A percentile compares a stretch with the other conserved stretches of the same genome.
Conservation (phyloP, 2,113 vertebrate species). For the Rhinopomastus cyanomelas region DNA sequence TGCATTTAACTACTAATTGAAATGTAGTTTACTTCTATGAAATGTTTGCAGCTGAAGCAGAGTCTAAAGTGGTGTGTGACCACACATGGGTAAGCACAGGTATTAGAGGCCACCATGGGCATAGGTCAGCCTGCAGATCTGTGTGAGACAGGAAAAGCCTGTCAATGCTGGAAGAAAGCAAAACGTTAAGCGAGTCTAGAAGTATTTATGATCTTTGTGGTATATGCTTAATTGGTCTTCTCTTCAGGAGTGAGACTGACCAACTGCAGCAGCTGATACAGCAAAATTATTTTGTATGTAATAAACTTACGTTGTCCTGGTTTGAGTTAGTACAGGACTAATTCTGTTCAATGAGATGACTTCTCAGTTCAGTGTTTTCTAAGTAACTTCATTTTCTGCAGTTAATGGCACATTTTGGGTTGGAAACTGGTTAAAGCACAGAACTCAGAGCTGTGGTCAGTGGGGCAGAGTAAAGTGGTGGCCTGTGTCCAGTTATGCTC, state of each 20-base stretch:
- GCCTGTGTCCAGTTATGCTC: too few relatives aligned
- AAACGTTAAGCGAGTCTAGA: neutral
- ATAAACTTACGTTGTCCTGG: neutral
- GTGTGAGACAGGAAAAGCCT: neutral
- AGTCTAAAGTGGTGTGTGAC: neutral
- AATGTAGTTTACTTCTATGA: neutral
- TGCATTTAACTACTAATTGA: neutral
- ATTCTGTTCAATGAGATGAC: too few relatives aligned
- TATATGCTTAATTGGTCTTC: neutral
- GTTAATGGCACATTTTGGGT: too few relatives aligned
- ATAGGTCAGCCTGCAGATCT: neutral
- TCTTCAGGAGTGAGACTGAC: neutral
- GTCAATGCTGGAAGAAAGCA: neutral
- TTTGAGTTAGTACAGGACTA: too few relatives aligned
- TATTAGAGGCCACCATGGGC: fast-evolving
- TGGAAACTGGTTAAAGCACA: too few relatives aligned
- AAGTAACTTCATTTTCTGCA: too few relatives aligned
- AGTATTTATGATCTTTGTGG: neutral
- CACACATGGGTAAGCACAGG: neutral
- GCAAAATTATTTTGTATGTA: neutral
- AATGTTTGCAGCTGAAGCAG: neutral
- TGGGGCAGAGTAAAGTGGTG: too few relatives aligned
- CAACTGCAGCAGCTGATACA: neutral
- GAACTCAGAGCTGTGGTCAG: too few relatives aligned
- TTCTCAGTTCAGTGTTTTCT: too few relatives aligned